Evolutionary conservation across 2,888 invertebrate genomes (phyloP).

Genomic region (Melipona bicolor): DNA sequence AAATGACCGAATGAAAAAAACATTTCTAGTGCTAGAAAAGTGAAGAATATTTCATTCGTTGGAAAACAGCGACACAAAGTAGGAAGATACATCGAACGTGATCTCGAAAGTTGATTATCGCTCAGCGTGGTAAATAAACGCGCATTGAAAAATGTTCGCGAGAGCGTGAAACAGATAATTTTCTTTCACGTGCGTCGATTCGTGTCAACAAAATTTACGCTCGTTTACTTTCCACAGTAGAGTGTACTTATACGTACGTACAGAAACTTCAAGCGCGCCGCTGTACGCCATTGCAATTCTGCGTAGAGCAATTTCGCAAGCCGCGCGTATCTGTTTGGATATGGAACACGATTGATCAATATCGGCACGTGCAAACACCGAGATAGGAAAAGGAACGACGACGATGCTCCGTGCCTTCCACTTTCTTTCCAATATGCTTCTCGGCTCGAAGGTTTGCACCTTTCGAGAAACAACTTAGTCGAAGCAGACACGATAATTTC

Average conservation of each 20-base stretch:
- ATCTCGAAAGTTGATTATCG: too few species aligned
- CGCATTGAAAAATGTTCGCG: not conserved
- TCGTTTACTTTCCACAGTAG: conserved; percentile 24
- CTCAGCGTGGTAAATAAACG: too few species aligned
- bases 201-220: conserved; percentile 14
- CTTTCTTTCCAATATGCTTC: conserved; percentile 26
- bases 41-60: too few species aligned
- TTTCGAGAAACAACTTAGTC: not conserved
- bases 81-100: too few species aligned
- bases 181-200: not conserved
- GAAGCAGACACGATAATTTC: too few species aligned
- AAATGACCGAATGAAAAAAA: too few species aligned
- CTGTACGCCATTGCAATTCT: conserved; percentile 31
- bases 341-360: conserved; percentile 60
- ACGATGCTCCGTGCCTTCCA: not conserved
- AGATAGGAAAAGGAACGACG: conserved; percentile 16
- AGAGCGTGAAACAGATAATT: conserved; percentile 18
- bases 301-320: conserved; percentile 65
- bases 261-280: conserved; percentile 53
- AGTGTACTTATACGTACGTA: conserved; percentile 21
- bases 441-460: not conserved
- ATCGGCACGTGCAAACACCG: not conserved
- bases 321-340: conserved; percentile 51
- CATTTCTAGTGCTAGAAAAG: too few species aligned
- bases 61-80: too few species aligned